phyloP scores from a whole-genome alignment of 2,113 vertebrate genomes.

The Sula dactylatra region DNA sequence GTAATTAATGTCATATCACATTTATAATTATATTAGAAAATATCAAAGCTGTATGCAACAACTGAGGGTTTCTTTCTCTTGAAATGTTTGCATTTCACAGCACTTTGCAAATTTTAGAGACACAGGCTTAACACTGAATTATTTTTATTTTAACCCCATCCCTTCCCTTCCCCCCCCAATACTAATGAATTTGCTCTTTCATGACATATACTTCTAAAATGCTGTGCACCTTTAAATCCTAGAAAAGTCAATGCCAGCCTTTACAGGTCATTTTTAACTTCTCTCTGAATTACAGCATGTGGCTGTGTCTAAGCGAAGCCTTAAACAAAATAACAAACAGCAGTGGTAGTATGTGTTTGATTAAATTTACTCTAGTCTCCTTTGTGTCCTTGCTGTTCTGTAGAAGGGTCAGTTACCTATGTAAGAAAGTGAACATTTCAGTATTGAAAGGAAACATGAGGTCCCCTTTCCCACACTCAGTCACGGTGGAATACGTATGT shows the following conservation, averaged over 20 bases:
- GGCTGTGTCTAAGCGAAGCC: neutral
- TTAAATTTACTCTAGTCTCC: neutral
- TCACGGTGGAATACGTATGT: neutral
- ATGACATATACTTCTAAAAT: neutral
- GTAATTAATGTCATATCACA: neutral
- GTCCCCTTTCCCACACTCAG: neutral
- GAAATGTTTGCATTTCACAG: neutral
- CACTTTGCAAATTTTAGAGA: neutral
- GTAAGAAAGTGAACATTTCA: neutral
- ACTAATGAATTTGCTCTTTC: neutral
- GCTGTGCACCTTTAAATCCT: neutral
- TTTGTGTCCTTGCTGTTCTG: neutral
- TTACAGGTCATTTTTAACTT: neutral
- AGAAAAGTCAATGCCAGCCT: neutral
- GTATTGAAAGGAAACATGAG: neutral
- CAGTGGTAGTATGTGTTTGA: neutral
- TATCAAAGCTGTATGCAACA: neutral
- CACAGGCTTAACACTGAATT: neutral
- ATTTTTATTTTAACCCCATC: neutral
- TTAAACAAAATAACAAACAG: neutral
- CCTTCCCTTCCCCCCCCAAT: neutral
- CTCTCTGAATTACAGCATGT: neutral
- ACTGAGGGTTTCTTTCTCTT: neutral
- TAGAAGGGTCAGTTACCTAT: neutral
- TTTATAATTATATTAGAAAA: neutral